phyloP scores from a whole-genome alignment of 2,888 invertebrate species.

The Gymnosoma rotundatum region DNA sequence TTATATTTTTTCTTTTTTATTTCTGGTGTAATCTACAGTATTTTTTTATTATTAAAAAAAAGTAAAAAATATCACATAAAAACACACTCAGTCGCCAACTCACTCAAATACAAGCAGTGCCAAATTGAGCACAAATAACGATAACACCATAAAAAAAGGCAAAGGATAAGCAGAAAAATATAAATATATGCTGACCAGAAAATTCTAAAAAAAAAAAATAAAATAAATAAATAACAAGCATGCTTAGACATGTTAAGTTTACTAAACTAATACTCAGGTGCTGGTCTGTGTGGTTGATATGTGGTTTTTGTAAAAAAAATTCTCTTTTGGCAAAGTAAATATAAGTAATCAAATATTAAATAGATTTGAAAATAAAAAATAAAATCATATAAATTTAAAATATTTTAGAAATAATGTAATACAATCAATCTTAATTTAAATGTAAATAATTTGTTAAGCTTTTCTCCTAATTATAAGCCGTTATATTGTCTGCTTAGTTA shows the following conservation, averaged over 20 bases:
- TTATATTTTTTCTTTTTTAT: background rate
- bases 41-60: background rate
- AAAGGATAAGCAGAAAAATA: background rate
- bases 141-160: constrained; percentile 36
- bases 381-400: too few species aligned
- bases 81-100: background rate
- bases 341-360: background rate
- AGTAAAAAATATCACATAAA: background rate
- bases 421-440: too few species aligned
- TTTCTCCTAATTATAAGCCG: too few species aligned
- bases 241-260: constrained; percentile 59
- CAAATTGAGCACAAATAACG: constrained; percentile 43
- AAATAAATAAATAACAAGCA: constrained; percentile 44
- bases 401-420: too few species aligned
- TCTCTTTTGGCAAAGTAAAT: background rate
- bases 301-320: constrained; percentile 48
- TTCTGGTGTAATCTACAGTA: constrained; percentile 4
- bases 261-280: constrained; percentile 56
- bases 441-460: too few species aligned
- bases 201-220: constrained; percentile 20
- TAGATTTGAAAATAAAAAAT: background rate
- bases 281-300: constrained; percentile 32
- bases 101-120: background rate
- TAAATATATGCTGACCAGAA: constrained; percentile 47
- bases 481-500: too few species aligned